A percentile compares a stretch with the other conserved stretches of the same genome.
phyloP scores from a whole-genome alignment of 1,140 invertebrate genomes.

The Aricia agestis region DNA sequence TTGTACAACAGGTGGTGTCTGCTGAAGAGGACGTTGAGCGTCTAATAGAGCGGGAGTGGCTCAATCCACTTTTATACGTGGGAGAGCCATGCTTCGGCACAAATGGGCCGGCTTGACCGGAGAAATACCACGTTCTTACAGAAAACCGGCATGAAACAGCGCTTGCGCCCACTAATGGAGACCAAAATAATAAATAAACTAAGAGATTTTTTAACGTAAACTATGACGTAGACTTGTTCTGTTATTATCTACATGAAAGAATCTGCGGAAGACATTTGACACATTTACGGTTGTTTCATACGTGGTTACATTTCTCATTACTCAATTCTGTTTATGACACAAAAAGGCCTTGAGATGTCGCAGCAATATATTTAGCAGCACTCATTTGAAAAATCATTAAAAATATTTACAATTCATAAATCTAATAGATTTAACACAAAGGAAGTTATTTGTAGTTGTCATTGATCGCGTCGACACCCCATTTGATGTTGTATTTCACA shows the following conservation, averaged over 20 bases:
- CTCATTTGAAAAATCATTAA: neutral
- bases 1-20: no score
- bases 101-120: no score
- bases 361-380: neutral
- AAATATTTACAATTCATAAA: slow-evolving; percentile 14
- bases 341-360: slow-evolving; percentile 1
- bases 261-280: neutral
- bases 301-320: neutral
- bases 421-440: neutral
- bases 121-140: no score
- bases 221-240: neutral
- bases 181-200: no score
- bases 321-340: slow-evolving; percentile 2
- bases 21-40: no score
- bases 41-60: no score
- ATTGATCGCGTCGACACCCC: neutral
- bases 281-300: neutral
- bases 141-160: no score
- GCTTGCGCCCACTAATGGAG: no score
- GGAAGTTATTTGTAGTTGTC: slow-evolving; percentile 1
- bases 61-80: no score
- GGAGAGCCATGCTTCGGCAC: no score
- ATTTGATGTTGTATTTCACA: neutral
- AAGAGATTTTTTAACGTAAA: no score
- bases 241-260: neutral